A percentile compares a stretch with the other conserved stretches of the same genome.
Evolutionary conservation across 2,797 vertebrate species (phyloP).

Genomic region (Uromys caudimaculatus): DNA sequence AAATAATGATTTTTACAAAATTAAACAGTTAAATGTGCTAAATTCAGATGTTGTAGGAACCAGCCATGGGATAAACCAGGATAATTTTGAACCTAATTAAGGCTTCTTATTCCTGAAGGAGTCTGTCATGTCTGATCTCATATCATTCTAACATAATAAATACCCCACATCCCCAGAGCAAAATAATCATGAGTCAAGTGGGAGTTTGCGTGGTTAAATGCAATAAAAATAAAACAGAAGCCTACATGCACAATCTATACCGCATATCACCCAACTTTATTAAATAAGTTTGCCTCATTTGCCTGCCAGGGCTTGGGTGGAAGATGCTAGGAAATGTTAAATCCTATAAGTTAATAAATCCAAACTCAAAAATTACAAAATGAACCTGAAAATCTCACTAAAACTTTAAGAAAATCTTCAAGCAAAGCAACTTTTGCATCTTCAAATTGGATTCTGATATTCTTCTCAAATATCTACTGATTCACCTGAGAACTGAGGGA

Average conservation of each 20-base stretch:
- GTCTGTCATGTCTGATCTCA: conserved; percentile 21
- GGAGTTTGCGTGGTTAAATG: neutral
- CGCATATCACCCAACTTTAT: conserved; percentile 6
- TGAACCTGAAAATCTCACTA: neutral
- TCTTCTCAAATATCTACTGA: neutral
- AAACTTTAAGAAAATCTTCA: conserved; percentile 14
- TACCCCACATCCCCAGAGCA: neutral
- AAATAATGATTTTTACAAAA: conserved; percentile 60
- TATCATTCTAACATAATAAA: conserved; percentile 62
- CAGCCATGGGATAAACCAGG: conserved; percentile 33
- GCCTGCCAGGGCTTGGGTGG: conserved; percentile 12
- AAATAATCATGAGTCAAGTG: conserved; percentile 42
- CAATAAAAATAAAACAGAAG: conserved; percentile 58
- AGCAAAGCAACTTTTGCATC: conserved; percentile 11
- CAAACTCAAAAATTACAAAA: conserved; percentile 21
- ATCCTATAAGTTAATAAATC: conserved; percentile 46
- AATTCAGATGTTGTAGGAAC: conserved; percentile 55
- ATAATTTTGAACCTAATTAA: conserved; percentile 65
- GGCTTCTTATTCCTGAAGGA: conserved; percentile 52
- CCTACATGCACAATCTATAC: neutral
- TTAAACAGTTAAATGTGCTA: conserved; percentile 57
- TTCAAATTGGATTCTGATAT: conserved; percentile 53
- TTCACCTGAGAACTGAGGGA: neutral
- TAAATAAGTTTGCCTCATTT: conserved; percentile 26
- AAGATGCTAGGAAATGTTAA: conserved; percentile 50